These are phyloP conservation scores for Drosophila kuntzei DNA, from an alignment of 2,888 invertebrate species.

Conservation along the genomic window DNA sequence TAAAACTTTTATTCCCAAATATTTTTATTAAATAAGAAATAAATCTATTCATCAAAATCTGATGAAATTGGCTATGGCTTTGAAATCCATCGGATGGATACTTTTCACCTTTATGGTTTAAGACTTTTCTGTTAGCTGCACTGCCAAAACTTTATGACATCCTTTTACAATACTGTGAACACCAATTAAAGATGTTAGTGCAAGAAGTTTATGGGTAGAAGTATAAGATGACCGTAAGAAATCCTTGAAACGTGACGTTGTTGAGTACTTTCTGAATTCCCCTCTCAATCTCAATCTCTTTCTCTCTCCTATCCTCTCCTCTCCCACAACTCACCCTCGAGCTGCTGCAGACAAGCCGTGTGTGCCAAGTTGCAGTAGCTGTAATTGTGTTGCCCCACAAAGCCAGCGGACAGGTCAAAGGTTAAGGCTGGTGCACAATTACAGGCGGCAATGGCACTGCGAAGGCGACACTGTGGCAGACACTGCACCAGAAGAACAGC, in stretches of 20 bases:
- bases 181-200: slow-evolving; percentile 17
- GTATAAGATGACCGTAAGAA: slow-evolving; percentile 4
- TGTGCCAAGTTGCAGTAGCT: slow-evolving; percentile 71
- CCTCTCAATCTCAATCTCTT: neutral
- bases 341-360: slow-evolving; percentile 68
- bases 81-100: neutral
- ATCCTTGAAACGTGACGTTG: slow-evolving; percentile 12
- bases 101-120: neutral
- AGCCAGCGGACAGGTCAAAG: slow-evolving; percentile 20
- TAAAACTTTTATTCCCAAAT: neutral
- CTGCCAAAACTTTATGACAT: neutral
- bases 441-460: slow-evolving; percentile 61
- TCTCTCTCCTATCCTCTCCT: no score
- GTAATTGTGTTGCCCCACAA: slow-evolving; percentile 12
- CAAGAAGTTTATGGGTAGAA: slow-evolving; percentile 2
- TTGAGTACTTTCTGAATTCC: neutral
- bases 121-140: neutral
- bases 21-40: no score
- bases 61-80: neutral
- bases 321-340: slow-evolving; percentile 63
- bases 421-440: slow-evolving; percentile 70
- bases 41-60: neutral
- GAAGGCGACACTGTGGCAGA: slow-evolving; percentile 67
- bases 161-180: slow-evolving; percentile 5
- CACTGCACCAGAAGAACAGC: slow-evolving; percentile 63